Conservation (phyloP, 2,888 invertebrate genomes). For the Drosophila melanosoma region DNA sequence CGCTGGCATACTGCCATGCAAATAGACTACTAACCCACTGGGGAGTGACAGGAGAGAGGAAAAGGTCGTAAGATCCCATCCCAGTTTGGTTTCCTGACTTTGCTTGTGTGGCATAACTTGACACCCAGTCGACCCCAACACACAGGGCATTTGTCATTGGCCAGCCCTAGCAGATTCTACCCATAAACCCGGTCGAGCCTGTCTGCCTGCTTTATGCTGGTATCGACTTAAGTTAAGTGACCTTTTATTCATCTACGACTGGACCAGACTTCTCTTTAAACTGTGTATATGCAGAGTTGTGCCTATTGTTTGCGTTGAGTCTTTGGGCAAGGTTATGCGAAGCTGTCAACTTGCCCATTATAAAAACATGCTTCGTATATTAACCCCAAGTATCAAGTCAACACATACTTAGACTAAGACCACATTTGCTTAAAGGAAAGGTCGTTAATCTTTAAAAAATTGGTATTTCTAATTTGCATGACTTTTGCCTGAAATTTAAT, state of each 20-base stretch:
- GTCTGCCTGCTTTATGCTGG: background rate
- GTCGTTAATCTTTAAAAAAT: conserved; percentile 47
- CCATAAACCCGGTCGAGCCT: background rate
- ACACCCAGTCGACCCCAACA: conserved; percentile 9
- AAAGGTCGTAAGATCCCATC: background rate
- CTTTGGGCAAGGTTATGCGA: conserved; percentile 1
- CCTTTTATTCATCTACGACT: conserved; percentile 4
- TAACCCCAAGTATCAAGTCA: conserved; percentile 27
- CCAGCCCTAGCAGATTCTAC: conserved; percentile 7
- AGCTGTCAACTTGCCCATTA: conserved; percentile 37
- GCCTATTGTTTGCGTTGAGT: conserved; percentile 14
- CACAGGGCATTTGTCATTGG: conserved; percentile 52
- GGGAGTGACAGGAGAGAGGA: conserved; percentile 6
- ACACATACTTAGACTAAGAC: conserved; percentile 30
- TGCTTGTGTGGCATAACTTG: conserved; percentile 51
- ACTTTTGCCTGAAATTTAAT: conserved; percentile 11
- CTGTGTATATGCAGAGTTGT: conserved; percentile 37
- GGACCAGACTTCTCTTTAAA: conserved; percentile 12
- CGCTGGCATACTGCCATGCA: conserved; percentile 35
- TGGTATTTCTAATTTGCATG: conserved; percentile 5
- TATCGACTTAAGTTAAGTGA: conserved; percentile 14
- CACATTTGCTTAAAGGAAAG: conserved; percentile 9
- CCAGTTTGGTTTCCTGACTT: conserved; percentile 15
- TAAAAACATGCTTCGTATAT: conserved; percentile 35
- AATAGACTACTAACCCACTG: conserved; percentile 33